Base-by-base conservation (phyloP, 2,797 vertebrate species). In the Manis javanica region DNA sequence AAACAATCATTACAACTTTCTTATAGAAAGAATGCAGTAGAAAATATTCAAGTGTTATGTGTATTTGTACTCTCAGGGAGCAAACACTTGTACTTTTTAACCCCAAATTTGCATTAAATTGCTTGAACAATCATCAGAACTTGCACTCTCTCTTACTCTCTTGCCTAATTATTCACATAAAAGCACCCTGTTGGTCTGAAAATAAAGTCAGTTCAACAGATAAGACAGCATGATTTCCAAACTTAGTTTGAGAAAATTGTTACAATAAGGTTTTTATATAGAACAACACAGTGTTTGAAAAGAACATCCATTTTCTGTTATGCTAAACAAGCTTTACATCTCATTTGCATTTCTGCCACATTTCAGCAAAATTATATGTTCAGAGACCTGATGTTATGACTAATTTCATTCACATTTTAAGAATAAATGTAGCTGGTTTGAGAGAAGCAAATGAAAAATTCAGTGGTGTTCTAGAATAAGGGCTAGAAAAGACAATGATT, bases 291-390 rank as follows among this genome's bases (percentile, higher is more conserved):
- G 12, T 75, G 63, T 68, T 95, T 97, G 79, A 87, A 94, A 92
- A 94, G 21, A 91, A 13, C 29, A 90, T 64, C 9, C 3, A 42
- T 81, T 93, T 88, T 95, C 53, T 93, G 92, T 93, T 61, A 94
- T 77, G 53, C 71, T 95, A 93, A 96, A 86, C 12, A 89, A 96
- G 39, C 11, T 93, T 93, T 95, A 82, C 24, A 64, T 95, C 96
- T 81, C 71, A 81, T 94, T 94, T 93, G 49, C 61, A 93, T 89
- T 95, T 94, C n/a, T 96, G n/a, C 57, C 68, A 96, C 59, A 97
- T 95, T 96, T 92, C 49, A 77, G 10, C 71, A 92, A 85, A 83
- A 87, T 96, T 93, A 46, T 85, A 78, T 37, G 23, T 85, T 96
- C 55, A 94, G 69, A 64, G 84, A 93, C 24, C 57, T 49, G 7